Evolutionary conservation across 1,140 invertebrate genomes (phyloP), one percentile per base, ranked within the genome.

Genomic region (Vanessa atalanta): DNA sequence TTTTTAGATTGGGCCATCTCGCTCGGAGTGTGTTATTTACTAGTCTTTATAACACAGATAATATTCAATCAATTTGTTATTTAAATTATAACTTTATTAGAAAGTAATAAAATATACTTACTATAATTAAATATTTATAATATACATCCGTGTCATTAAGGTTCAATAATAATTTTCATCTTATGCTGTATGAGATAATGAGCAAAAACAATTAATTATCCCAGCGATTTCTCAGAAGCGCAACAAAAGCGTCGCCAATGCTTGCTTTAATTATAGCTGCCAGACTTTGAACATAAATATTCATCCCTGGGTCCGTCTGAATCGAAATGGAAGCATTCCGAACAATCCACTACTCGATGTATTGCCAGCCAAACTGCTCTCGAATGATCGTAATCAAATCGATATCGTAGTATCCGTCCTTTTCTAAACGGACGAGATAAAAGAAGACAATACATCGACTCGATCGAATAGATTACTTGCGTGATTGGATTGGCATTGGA

Each of bases 211-310:
- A 74, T 69, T 69, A 67, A 64, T 68, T 74, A 68, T 74, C 65
- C 47, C 43, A 55, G 48, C 73, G 51, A 69, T 63, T 74, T 68
- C 72, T 74, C 66, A 74, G 72, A 69, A 69, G 66, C 72, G 53
- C 66, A 63, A 74, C 72, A 69, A 74, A 74, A 74, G 60, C 61
- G 70, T 71, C 70, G 70, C 72, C 72, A 67, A 69, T 65, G 72
- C 72, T 65, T 60, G 60, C 72, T 68, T 70, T 72, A 76, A 72
- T 72, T 76, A 76, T 76, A 69, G 70, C 74, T 76, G 50, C 67
- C 70, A 76, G 65, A 76, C 65, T 72, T 47, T 31, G 65, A 37
- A 69, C 70, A 76, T 76, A 76, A 76, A 76, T 76, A 76, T 76
- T 76, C 70, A 72, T 72, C 60, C 64, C 48, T 55, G 7, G 53